These are phyloP conservation scores for Eurystomus glaucurus DNA, from an alignment of 2,797 vertebrate species.

Conservation along the genomic window DNA sequence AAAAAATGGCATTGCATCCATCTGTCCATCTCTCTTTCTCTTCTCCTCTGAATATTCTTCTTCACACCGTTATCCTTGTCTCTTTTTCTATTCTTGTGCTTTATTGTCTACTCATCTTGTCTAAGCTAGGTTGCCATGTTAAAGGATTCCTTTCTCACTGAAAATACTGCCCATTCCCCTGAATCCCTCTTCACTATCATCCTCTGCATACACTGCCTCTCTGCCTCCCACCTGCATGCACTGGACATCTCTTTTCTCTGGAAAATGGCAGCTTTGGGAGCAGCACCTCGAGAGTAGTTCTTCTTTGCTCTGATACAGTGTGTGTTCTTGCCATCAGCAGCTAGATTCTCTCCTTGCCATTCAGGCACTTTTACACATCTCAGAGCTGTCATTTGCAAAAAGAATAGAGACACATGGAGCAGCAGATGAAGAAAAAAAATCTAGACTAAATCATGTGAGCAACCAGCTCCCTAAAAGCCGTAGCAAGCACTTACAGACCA, in stretches of 20 bases:
- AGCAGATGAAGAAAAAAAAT: background rate
- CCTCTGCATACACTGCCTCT: background rate
- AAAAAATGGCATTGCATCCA: background rate
- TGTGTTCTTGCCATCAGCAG: background rate
- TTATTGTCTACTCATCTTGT: background rate
- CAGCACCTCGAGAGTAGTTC: background rate
- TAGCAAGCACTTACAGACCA: background rate
- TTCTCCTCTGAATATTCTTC: background rate
- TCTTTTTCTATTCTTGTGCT: background rate
- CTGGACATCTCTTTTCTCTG: background rate
- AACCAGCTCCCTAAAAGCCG: background rate
- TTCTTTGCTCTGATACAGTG: fast-evolving
- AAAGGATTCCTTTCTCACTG: background rate
- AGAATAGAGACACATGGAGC: background rate
- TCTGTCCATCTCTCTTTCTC: background rate
- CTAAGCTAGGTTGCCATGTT: background rate
- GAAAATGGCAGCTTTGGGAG: background rate
- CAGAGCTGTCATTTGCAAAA: conserved; percentile 2
- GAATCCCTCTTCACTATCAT: background rate
- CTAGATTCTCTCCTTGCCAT: background rate
- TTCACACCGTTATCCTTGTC: background rate
- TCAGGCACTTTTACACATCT: background rate
- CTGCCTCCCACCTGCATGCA: background rate
- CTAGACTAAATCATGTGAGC: background rate
- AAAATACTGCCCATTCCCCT: background rate